Base-by-base conservation (phyloP, 1,140 invertebrate species). In the Drosophila pachea region DNA sequence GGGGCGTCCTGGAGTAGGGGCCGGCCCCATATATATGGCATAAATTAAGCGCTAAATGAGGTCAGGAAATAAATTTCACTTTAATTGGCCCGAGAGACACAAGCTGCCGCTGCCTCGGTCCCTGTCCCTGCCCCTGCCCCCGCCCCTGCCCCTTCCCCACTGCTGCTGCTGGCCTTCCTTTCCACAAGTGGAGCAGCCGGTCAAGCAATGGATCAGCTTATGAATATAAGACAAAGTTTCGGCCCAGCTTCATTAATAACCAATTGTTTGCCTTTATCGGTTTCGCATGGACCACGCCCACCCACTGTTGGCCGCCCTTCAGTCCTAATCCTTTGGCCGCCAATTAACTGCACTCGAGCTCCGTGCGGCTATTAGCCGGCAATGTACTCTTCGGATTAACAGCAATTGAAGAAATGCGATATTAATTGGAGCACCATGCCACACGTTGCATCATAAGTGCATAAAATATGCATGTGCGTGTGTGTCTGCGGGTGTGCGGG, bases 41-140 rank as follows among this genome's bases (percentile, higher is more conserved):
- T 72, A 72, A 72, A 72, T 72, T 68, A 72, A 62, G 47, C 50
- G 52, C 58, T 35, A 62, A 72, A 72, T 72, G 45, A 68, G 69
- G 69, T 68, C 69, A 72, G 56, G 52, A 72, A 61, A 72, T 72
- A 72, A 72, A 72, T 72, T 68, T 50, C 65, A 72, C 56, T 62
- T 68, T 68, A 52, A 72, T 72, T 72, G 69, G 22, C 69, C 52
- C 50, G 11, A 50, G 53, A 36, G 67, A 69, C 53, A 65, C 32
- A 8, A 14, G 38, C 55, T 52, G 33, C 16, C 52, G 33, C 40
- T n/a, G n/a, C n/a, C n/a, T n/a, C n/a, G n/a, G n/a, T n/a, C n/a
- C 22, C 22, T 22, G 1, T 22, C 22, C 22, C 22, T 22, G 33
- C 16, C 52, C 22, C 40, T n/a, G n/a, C n/a, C n/a, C n/a, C n/a